Base-by-base conservation (phyloP, 2,113 vertebrate species). In the Cacatua alba region DNA sequence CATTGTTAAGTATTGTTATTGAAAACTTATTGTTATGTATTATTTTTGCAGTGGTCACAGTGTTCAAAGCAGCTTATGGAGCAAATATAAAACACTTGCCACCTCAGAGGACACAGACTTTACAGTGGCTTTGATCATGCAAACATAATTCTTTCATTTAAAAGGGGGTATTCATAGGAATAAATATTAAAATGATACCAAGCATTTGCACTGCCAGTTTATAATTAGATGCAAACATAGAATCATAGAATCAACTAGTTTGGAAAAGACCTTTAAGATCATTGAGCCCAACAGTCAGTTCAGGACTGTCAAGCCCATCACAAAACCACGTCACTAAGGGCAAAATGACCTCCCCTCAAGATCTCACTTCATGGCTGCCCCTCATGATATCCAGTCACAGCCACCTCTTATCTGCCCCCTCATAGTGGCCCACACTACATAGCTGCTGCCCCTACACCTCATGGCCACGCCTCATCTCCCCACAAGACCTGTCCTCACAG, bases 141-240 rank as follows among this genome's bases (percentile, higher is more conserved):
- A 78, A 90, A 72, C 31, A 81, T 83, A 96, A 81, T 77, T 88
- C 53, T 86, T 93, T 93, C 76, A 90, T 94, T 96, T 94, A 82
- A 71, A 49, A 85, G 46, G 25, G n/a, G 49, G 74, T 96, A 83
- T 57, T 84, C 52, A 33, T 7, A 13, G 65, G 41, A 89, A 78
- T 92, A 95, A 90, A 71, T 81, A 88, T 60, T 64, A 84, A 92
- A 86, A 71, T 13, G 13, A 65, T 70, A 75, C 25, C 67, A 88
- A 88, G 52, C 77, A 57, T 62, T 81, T 82, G 35, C 60, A 57
- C 14, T 26, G 20, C 52, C 67, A 83, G 67, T 39, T 62, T 41
- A 17, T 69, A 84, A 78, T 71, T 53, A 84, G 60, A 64, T 68
- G 31, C 17, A 69, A 94, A 64, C 76, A 57, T 20, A 57, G 33